Evolutionary conservation across 2,113 vertebrate species (phyloP).

Genomic region (Eleginops maclovinus): DNA sequence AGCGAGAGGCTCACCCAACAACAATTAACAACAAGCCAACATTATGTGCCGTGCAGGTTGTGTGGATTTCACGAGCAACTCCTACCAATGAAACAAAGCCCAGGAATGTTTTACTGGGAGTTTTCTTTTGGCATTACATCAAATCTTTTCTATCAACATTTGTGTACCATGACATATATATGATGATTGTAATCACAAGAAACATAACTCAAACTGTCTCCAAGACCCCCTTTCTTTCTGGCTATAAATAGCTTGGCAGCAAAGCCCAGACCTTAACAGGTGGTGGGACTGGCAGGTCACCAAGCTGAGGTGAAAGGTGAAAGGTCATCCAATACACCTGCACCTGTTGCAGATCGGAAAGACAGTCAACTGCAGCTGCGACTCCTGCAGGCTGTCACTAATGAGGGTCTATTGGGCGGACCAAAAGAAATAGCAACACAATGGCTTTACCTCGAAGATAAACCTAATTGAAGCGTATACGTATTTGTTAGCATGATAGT

Average conservation of each 20-base stretch:
- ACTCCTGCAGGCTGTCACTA: slow-evolving; percentile 16
- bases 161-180: not conserved
- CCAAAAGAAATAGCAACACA: too few species aligned
- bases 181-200: not conserved
- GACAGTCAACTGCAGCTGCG: slow-evolving; percentile 65
- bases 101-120: not conserved
- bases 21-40: slow-evolving; percentile 51
- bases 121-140: slow-evolving; percentile 13
- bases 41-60: slow-evolving; percentile 19
- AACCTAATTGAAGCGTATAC: too few species aligned
- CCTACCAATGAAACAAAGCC: not conserved
- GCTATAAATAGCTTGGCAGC: slow-evolving; percentile 49
- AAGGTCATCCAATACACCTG: slow-evolving; percentile 58
- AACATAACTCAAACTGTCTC: not conserved
- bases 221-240: slow-evolving; percentile 27
- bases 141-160: not conserved
- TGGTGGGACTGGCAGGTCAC: slow-evolving; percentile 42
- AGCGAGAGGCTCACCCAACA: slow-evolving; percentile 41
- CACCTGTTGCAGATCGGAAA: slow-evolving; percentile 62
- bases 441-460: too few species aligned
- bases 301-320: slow-evolving; percentile 53
- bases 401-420: too few species aligned
- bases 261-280: slow-evolving; percentile 53
- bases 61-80: slow-evolving; percentile 34
- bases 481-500: too few species aligned